These are phyloP conservation scores for Potamilus streckersoni DNA, from an alignment of 1,140 invertebrate species.

Conservation along the genomic window DNA sequence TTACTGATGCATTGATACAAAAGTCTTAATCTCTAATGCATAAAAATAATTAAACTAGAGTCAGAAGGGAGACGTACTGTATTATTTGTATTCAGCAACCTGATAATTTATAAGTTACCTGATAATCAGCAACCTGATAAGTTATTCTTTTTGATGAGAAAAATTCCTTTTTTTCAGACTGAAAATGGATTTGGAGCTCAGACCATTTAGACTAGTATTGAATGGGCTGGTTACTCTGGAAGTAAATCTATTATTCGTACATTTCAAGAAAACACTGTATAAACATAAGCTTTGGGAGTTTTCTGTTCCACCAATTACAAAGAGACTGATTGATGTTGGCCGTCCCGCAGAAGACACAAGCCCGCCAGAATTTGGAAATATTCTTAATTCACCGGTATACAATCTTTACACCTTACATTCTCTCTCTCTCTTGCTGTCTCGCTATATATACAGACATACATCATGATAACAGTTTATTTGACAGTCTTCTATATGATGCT, in stretches of 20 bases:
- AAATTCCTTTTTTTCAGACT: conserved; percentile 28
- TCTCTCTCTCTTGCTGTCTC: background rate
- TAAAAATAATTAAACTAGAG: too few species aligned
- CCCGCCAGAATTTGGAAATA: conserved; percentile 35
- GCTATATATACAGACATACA: too few species aligned
- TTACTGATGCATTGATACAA: too few species aligned
- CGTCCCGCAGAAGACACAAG: conserved; percentile 43
- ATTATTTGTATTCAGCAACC: too few species aligned
- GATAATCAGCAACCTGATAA: too few species aligned
- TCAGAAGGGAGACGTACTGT: too few species aligned
- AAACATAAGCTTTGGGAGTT: conserved; percentile 41
- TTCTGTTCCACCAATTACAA: conserved; percentile 37
- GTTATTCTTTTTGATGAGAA: background rate
- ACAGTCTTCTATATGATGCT: too few species aligned
- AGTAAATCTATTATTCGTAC: conserved; percentile 29
- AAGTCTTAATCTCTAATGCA: too few species aligned
- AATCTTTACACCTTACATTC: background rate
- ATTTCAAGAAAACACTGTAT: conserved; percentile 39
- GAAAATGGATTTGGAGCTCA: conserved; percentile 43
- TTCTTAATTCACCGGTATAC: background rate
- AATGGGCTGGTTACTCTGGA: conserved; percentile 43
- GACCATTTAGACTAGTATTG: conserved; percentile 37
- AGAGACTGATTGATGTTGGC: conserved; percentile 40
- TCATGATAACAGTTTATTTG: background rate
- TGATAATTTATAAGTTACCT: too few species aligned